phyloP scores from a whole-genome alignment of 2,797 vertebrate genomes.

The Parotocinclus haroldoi region DNA sequence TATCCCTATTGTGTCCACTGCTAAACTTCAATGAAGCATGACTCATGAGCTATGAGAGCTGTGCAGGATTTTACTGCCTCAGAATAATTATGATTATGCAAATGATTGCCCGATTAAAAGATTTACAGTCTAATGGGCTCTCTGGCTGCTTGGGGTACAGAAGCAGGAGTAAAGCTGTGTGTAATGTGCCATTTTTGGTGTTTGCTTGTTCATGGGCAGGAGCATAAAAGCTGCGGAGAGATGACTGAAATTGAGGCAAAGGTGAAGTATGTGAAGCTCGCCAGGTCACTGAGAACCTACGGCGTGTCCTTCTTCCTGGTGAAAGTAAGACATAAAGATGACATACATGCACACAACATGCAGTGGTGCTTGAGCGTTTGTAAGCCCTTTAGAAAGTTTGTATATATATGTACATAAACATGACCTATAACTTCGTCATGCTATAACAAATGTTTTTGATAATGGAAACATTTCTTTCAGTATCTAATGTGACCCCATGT shows the following conservation, averaged over 20 bases:
- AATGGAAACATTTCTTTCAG: too few species aligned
- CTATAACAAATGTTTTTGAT: too few species aligned
- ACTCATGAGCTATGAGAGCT: slow-evolving; percentile 6
- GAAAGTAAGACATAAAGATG: slow-evolving; percentile 78
- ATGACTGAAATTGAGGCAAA: slow-evolving; percentile 98
- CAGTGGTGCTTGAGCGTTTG: too few species aligned
- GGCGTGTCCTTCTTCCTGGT: slow-evolving; percentile 97
- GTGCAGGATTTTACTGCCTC: background rate
- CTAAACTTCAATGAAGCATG: slow-evolving; percentile 3
- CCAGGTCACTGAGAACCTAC: slow-evolving; percentile 89
- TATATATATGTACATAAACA: too few species aligned
- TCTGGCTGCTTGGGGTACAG: background rate
- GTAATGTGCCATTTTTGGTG: background rate
- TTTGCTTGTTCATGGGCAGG: slow-evolving; percentile 64
- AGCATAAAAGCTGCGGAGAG: slow-evolving; percentile 94
- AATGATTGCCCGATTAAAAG: slow-evolving; percentile 31
- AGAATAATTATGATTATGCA: slow-evolving; percentile 18
- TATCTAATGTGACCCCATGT: too few species aligned
- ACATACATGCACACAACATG: background rate
- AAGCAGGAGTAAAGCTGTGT: slow-evolving; percentile 3
- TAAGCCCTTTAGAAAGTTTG: too few species aligned
- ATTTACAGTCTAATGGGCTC: slow-evolving; percentile 11
- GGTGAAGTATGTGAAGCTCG: slow-evolving; percentile 95
- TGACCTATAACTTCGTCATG: too few species aligned
- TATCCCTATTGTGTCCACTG: background rate